Conservation (phyloP, 2,113 vertebrate genomes). For the Perognathus longimembris region DNA sequence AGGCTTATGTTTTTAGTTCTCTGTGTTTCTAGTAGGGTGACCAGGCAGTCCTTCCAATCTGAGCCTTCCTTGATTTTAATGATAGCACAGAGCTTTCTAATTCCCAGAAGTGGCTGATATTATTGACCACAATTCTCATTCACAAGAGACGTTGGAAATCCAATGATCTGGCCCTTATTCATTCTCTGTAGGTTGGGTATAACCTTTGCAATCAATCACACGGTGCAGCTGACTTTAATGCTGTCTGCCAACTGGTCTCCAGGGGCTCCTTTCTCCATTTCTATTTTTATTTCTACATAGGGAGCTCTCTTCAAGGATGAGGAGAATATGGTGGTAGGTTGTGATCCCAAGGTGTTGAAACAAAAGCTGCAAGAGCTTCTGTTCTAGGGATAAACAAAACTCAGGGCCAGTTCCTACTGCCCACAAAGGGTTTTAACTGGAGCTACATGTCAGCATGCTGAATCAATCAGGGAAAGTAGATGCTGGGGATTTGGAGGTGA, state of each 20-base stretch:
- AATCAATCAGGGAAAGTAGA: background rate
- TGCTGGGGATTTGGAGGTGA: background rate
- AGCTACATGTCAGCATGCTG: background rate
- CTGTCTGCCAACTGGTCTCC: conserved; percentile 35
- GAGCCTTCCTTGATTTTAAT: background rate
- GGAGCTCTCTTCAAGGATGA: background rate
- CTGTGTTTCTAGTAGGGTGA: background rate
- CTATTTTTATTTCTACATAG: conserved; percentile 59
- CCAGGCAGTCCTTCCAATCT: background rate
- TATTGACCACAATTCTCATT: conserved; percentile 50
- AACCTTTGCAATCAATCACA: conserved; percentile 58
- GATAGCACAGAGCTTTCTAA: conserved; percentile 50
- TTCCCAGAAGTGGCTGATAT: conserved; percentile 54
- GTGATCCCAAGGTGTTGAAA: background rate
- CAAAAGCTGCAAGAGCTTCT: background rate
- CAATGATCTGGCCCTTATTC: conserved; percentile 8
- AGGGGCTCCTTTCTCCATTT: conserved; percentile 27
- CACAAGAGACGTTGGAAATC: conserved; percentile 56
- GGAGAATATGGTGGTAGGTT: background rate
- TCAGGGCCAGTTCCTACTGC: background rate
- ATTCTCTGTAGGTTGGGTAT: background rate
- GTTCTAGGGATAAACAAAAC: background rate
- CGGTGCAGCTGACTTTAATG: background rate
- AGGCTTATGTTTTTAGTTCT: conserved; percentile 1
- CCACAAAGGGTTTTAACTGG: conserved; percentile 32